A percentile compares a stretch with the other conserved stretches of the same genome.
Evolutionary conservation across 2,113 vertebrate genomes (phyloP).

Genomic region (Myodes glareolus): DNA sequence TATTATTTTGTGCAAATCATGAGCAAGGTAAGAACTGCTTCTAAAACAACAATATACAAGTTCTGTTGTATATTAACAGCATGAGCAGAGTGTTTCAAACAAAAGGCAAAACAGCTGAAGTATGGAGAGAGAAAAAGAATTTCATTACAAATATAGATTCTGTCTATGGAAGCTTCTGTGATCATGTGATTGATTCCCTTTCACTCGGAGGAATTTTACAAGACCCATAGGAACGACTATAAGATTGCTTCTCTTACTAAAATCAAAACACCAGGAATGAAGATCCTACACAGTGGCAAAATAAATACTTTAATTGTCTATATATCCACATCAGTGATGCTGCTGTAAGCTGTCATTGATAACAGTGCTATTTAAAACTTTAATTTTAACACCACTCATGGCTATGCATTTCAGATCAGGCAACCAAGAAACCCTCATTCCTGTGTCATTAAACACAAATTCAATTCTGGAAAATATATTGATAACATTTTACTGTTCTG

Average conservation of each 20-base stretch:
- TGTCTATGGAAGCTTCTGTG: not conserved
- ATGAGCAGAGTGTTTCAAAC: not conserved
- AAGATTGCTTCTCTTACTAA: conserved; percentile 55
- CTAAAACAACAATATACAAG: not conserved
- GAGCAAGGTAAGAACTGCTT: not conserved
- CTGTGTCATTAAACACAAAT: conserved; percentile 52
- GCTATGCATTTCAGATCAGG: conserved; percentile 58
- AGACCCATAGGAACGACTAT: conserved; percentile 35
- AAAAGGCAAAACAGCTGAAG: not conserved
- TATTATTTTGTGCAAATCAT: not conserved
- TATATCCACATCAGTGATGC: conserved; percentile 32
- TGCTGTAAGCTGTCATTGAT: conserved; percentile 49
- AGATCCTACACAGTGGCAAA: conserved; percentile 58
- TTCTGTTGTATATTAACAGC: not conserved
- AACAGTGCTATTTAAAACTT: conserved; percentile 63
- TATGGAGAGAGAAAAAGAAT: not conserved
- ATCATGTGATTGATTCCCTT: conserved; percentile 63
- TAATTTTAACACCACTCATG: conserved; percentile 61
- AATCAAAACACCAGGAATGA: conserved; percentile 68
- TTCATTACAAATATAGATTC: conserved; percentile 10
- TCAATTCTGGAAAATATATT: conserved; percentile 37
- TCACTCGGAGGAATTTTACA: conserved; percentile 58
- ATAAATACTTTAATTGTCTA: conserved; percentile 66
- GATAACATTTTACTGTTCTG: conserved; percentile 44
- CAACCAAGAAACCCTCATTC: conserved; percentile 2